Conservation (phyloP, 2,888 invertebrate species). For the Schrankia costaestrigalis region DNA sequence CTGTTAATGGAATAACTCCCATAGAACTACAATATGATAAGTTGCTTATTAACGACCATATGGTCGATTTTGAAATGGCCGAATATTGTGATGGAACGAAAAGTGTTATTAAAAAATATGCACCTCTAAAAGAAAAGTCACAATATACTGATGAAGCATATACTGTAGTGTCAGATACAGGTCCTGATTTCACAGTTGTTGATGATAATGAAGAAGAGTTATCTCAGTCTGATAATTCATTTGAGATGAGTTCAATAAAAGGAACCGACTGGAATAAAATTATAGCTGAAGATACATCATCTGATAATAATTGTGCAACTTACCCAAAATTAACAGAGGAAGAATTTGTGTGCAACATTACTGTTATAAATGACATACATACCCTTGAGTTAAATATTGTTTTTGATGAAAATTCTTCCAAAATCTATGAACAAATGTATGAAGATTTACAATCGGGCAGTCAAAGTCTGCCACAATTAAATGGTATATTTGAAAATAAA, state of each 20-base stretch:
- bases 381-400: conserved; percentile 57
- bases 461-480: conserved; percentile 59
- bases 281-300: conserved; percentile 44
- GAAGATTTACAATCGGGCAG: conserved; percentile 72
- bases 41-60: conserved; percentile 67
- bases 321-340: conserved; percentile 38
- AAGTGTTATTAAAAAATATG: conserved; percentile 47
- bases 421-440: conserved; percentile 71
- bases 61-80: conserved; percentile 71
- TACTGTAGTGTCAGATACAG: conserved; percentile 41
- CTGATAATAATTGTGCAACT: conserved; percentile 35
- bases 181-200: conserved; percentile 56
- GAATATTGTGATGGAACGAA: conserved; percentile 56
- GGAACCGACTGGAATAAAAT: conserved; percentile 57
- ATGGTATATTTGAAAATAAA: conserved; percentile 67
- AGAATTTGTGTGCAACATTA: conserved; percentile 55
- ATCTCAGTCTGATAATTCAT: conserved; percentile 37
- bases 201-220: conserved; percentile 30
- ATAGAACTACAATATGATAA: conserved; percentile 62
- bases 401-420: conserved; percentile 56
- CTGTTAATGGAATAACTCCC: conserved; percentile 49
- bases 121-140: conserved; percentile 18
- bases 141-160: conserved; percentile 14
- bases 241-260: conserved; percentile 35
- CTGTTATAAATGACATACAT: conserved; percentile 51